A percentile compares a stretch with the other conserved stretches of the same genome.
These are phyloP conservation scores for Ceratotherium simum DNA, from an alignment of 2,113 vertebrate species.

Conservation along the genomic window DNA sequence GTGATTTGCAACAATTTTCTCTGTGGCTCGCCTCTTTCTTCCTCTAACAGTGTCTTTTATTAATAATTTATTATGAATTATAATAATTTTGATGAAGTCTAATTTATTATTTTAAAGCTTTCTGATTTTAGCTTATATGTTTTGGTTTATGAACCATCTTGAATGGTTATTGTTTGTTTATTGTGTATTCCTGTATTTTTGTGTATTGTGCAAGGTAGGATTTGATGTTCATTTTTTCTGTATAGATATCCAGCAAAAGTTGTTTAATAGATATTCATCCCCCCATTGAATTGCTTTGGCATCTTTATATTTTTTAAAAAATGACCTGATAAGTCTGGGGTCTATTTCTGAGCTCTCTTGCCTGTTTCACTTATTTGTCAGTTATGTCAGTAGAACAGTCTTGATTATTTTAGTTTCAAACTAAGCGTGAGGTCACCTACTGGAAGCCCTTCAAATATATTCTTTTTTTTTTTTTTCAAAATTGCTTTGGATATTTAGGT, in stretches of 20 bases:
- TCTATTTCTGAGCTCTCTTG: neutral
- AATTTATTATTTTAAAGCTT: neutral
- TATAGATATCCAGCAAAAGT: neutral
- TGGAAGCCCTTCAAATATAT: neutral
- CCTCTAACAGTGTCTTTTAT: neutral
- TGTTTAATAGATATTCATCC: neutral
- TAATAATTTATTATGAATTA: neutral
- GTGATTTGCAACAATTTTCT: neutral
- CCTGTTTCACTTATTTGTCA: neutral
- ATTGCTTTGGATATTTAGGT: neutral
- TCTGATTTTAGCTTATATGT: neutral
- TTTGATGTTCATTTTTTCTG: neutral
- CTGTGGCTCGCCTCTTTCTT: neutral
- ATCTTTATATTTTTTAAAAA: neutral
- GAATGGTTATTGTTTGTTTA: neutral
- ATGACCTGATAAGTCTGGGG: neutral
- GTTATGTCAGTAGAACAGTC: neutral
- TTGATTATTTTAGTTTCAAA: neutral
- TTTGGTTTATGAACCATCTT: neutral
- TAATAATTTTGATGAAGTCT: neutral
- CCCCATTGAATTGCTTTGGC: neutral
- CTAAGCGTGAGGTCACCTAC: neutral
- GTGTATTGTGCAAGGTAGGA: neutral
- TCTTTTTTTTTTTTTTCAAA: neutral
- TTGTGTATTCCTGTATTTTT: neutral